These are phyloP conservation scores for Scopus umbretta DNA, from an alignment of 2,113 vertebrate genomes.

Conservation along the genomic window DNA sequence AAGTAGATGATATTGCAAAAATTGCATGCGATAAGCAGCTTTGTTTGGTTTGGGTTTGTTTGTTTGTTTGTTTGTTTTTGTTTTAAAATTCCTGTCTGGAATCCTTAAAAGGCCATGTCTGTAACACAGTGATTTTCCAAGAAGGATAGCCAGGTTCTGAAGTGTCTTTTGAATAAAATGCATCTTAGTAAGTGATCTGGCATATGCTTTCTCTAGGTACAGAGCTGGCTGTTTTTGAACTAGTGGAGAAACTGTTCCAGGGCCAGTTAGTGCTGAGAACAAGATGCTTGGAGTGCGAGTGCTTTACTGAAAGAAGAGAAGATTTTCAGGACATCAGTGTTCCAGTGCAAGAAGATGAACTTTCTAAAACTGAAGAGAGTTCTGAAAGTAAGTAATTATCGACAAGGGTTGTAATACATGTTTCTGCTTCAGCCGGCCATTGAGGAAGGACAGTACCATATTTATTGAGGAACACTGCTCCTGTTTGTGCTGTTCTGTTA, in stretches of 20 bases:
- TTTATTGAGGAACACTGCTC: neutral
- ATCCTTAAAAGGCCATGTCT: neutral
- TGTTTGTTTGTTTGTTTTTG: neutral
- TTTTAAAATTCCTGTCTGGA: neutral
- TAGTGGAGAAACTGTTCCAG: slow-evolving; percentile 94
- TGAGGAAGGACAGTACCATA: neutral
- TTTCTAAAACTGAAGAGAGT: slow-evolving; percentile 77
- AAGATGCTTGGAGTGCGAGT: slow-evolving; percentile 95
- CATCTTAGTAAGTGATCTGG: neutral
- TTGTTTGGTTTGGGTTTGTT: neutral
- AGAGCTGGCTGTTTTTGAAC: slow-evolving; percentile 79
- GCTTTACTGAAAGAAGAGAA: slow-evolving; percentile 92
- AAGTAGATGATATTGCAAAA: neutral
- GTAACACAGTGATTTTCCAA: neutral
- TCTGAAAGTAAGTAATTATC: slow-evolving; percentile 78
- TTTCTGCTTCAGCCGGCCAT: neutral
- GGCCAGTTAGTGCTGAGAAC: slow-evolving; percentile 92
- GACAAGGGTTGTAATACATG: accelerated
- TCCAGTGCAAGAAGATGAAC: slow-evolving; percentile 91
- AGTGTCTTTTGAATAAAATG: neutral
- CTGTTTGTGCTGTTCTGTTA: neutral
- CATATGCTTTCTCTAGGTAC: slow-evolving; percentile 1
- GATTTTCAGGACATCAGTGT: slow-evolving; percentile 98
- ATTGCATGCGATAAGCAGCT: neutral
- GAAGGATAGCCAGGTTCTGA: neutral